Percentiles rank a stretch among this genome's conserved stretches.
Conservation (phyloP, 1,140 invertebrate genomes). For the Marisa cornuarietis region DNA sequence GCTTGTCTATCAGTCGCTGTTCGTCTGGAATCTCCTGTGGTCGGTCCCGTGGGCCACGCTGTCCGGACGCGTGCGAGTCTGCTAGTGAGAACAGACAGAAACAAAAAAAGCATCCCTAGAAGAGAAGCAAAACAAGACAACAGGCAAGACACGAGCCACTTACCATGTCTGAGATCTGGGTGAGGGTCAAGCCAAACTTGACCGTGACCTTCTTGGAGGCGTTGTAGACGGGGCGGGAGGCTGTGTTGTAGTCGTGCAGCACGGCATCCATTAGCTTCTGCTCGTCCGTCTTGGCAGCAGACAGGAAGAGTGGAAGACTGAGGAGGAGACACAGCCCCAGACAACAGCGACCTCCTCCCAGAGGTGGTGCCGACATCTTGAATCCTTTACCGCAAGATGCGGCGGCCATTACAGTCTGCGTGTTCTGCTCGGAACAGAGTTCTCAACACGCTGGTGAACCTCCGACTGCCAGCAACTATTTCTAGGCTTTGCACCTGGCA, state of each 20-base stretch:
- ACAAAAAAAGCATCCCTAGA: neutral
- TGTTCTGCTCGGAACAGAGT: neutral
- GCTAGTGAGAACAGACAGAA: constrained; percentile 2
- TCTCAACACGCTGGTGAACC: neutral
- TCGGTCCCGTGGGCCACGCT: neutral
- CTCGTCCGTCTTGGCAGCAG: constrained; percentile 44
- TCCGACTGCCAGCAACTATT: neutral
- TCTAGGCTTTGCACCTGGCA: neutral
- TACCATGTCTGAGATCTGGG: constrained; percentile 99
- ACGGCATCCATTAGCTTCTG: constrained; percentile 48
- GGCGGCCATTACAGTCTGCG: neutral
- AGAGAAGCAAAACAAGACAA: neutral
- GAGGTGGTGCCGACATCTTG: neutral
- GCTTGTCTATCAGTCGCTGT: constrained; percentile 47
- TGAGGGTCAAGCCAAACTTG: constrained; percentile 96
- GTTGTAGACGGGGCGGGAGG: constrained; percentile 96
- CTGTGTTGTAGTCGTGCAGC: constrained; percentile 84
- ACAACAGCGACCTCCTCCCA: neutral
- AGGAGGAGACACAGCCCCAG: neutral
- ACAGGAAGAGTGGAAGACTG: constrained; percentile 23
- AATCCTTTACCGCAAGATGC: neutral
- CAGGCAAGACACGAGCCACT: constrained; percentile 63
- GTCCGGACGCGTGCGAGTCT: constrained; percentile 13
- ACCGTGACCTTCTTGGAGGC: constrained; percentile 95
- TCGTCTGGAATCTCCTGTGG: constrained; percentile 46